These are phyloP conservation scores for Flexamia atlantica DNA, from an alignment of 2,888 invertebrate species.

Conservation along the genomic window DNA sequence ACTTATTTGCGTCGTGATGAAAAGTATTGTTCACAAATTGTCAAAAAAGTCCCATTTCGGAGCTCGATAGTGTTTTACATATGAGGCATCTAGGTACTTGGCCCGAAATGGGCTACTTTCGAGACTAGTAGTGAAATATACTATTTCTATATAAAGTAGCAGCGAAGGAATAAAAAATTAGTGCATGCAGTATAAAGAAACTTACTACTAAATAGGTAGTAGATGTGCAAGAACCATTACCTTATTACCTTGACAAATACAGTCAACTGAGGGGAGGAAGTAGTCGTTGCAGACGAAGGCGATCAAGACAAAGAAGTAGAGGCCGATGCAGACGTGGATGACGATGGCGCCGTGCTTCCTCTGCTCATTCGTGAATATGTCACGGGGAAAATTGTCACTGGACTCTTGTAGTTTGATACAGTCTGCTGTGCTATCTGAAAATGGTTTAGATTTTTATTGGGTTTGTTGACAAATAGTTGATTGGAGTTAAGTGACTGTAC, in stretches of 20 bases:
- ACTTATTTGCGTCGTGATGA: no score
- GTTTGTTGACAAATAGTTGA: no score
- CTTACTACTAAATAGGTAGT: slow-evolving; percentile 28
- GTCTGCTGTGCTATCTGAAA: not conserved
- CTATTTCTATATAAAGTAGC: no score
- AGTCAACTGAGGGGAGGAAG: slow-evolving; percentile 93
- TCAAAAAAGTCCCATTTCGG: no score
- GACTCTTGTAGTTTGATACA: slow-evolving; percentile 58
- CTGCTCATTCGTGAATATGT: slow-evolving; percentile 80
- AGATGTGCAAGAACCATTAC: slow-evolving; percentile 62
- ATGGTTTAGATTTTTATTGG: no score
- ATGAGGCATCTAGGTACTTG: no score
- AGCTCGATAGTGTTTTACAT: no score
- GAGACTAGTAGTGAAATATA: no score
- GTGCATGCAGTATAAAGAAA: not conserved
- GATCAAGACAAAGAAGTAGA: slow-evolving; percentile 91
- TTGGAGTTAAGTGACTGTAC: no score
- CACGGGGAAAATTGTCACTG: slow-evolving; percentile 69
- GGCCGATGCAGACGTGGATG: slow-evolving; percentile 85
- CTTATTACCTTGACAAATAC: slow-evolving; percentile 85
- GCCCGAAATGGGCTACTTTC: no score
- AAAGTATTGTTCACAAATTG: no score
- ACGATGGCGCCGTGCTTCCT: slow-evolving; percentile 87
- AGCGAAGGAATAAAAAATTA: no score
- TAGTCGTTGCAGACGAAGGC: slow-evolving; percentile 95